Percentiles rank a stretch among this genome's conserved stretches.
These are phyloP conservation scores for Trichogramma pretiosum DNA, from an alignment of 1,140 invertebrate species.

Conservation along the genomic window DNA sequence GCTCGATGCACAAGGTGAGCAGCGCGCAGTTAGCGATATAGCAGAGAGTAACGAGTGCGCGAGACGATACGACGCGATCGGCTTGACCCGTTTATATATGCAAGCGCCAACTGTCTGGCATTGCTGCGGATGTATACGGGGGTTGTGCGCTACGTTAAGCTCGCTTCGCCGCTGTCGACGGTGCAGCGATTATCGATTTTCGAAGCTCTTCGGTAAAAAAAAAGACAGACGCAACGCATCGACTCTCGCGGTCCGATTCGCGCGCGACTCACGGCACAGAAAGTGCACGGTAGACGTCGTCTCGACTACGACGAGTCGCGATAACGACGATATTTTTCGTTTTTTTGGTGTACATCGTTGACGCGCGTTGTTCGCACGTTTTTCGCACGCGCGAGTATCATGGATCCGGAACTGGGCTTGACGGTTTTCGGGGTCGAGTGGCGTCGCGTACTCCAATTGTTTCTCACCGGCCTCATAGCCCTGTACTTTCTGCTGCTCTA, in stretches of 20 bases:
- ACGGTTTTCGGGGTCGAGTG: slow-evolving; percentile 13
- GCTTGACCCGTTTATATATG: no score
- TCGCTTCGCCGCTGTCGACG: not conserved
- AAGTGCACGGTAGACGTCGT: not conserved
- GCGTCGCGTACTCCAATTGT: slow-evolving; percentile 29
- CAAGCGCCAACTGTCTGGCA: no score
- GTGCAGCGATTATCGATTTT: slow-evolving; percentile 34
- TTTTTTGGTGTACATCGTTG: no score
- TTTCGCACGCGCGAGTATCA: not conserved
- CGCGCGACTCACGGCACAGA: not conserved
- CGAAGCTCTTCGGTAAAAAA: no score
- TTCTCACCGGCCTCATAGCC: slow-evolving; percentile 29
- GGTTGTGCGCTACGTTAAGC: not conserved
- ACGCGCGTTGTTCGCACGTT: not conserved
- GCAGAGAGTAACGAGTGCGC: no score
- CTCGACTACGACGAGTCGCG: not conserved
- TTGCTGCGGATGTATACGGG: not conserved
- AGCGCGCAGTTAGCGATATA: not conserved
- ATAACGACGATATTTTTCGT: no score
- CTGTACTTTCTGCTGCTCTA: slow-evolving; percentile 40
- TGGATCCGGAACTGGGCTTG: not conserved
- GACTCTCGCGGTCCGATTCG: slow-evolving; percentile 1
- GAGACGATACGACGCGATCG: no score
- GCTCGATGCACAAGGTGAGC: slow-evolving; percentile 40
- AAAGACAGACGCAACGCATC: no score